Conservation (phyloP, 2,888 invertebrate species). For the Zaprionus lineosus region DNA sequence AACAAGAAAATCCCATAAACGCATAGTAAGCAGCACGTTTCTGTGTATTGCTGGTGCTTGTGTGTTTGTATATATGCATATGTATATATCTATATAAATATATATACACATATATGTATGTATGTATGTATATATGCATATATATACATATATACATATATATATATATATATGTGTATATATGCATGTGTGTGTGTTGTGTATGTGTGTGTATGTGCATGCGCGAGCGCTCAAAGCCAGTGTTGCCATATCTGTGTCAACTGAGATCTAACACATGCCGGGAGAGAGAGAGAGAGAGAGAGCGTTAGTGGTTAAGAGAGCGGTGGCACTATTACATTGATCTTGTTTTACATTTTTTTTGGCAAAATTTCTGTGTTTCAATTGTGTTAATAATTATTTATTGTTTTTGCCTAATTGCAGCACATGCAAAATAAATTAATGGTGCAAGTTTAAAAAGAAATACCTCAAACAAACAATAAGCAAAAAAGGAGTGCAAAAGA, state of each 20-base stretch:
- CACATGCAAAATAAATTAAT: constrained; percentile 42
- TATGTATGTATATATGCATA: constrained; percentile 12
- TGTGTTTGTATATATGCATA: constrained; percentile 12
- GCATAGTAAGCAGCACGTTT: constrained; percentile 46
- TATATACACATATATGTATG: too few relatives aligned
- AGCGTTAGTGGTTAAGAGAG: constrained; percentile 20
- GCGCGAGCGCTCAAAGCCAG: constrained; percentile 41
- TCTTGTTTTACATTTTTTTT: background rate
- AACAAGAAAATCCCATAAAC: constrained; percentile 43
- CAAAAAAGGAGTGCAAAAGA: constrained; percentile 30
- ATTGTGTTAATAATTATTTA: constrained; percentile 15
- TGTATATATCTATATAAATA: background rate
- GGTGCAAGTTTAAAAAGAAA: constrained; percentile 9
- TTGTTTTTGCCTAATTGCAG: constrained; percentile 34
- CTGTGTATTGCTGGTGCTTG: constrained; percentile 19
- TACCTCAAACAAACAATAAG: background rate
- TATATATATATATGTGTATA: too few relatives aligned
- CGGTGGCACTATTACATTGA: constrained; percentile 1
- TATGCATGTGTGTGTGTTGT: background rate
- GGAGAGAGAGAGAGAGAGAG: constrained; percentile 3
- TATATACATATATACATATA: background rate
- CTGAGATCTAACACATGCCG: constrained; percentile 46
- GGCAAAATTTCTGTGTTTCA: background rate
- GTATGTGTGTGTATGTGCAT: constrained; percentile 13
- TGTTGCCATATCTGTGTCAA: constrained; percentile 63